Base-by-base conservation (phyloP, 2,797 vertebrate species). In the Argyrosomus regius region DNA sequence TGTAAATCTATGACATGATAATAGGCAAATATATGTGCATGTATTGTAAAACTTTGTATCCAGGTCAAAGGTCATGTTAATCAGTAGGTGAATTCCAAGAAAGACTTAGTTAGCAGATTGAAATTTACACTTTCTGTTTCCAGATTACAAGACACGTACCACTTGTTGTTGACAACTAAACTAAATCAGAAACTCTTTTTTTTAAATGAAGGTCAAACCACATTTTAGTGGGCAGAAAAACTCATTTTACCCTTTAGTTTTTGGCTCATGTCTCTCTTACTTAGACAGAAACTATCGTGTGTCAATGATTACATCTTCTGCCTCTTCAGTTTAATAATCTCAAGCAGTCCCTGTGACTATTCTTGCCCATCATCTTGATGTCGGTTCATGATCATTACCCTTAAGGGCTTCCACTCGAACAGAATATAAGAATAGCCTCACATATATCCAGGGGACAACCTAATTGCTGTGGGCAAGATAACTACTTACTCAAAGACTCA, bases 241-340 rank as follows among this genome's bases (percentile, higher is more conserved):
- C 5, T 17, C 4, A 6, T 28, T 22, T n/a, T 22, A 67, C 3
- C 5, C 20, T 35, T 35, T 56, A 6, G 46, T 20, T 75, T 70
- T 56, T 59, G 14, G 26, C 31, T 56, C 10, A 35, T 22, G 12
- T 52, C 52, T 70, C 1, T 12, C 22, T 62, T 56, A 50, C 8
- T 26, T 31, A 48, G 35, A 20, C 46, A 31, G 7, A 77, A 71
- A 3, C 6, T 28, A 56, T 72, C 18, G 52, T 43, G 56, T 71
- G 57, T 73, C 45, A 76, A 62, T 82, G 62, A 76, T 80, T 70
- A 67, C 59, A 53, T 59, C 57, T 68, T 56, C 12, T 65, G 0
- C 43, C 48, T 69, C 45, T 62, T 64, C n/a, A 26, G 4, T 18
- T 49, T 10, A 6, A 26, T 22, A 45, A 53, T 7, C 17, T 61